Evolutionary conservation across 2,113 vertebrate genomes (phyloP), one percentile per base, ranked within the genome.

Genomic region (Excalfactoria chinensis): DNA sequence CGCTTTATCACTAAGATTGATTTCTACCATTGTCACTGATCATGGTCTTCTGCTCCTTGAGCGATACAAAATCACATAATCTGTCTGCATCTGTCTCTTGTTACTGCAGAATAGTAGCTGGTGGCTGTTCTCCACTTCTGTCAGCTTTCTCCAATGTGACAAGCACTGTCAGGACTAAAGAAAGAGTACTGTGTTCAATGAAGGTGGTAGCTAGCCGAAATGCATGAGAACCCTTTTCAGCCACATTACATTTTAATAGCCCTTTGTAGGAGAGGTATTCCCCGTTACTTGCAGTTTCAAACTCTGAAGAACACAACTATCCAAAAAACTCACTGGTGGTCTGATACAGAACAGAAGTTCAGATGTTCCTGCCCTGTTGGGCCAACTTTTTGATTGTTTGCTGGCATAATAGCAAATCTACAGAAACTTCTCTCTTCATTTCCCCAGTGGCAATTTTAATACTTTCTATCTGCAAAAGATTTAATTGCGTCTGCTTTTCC

Each of bases 61-160:
- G 34, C 30, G 4, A 8, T 34, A n/a, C 78, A 46, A 79, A 71
- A 32, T 32, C 28, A 25, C 20, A 17, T 76, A 1, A 71, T 86
- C 5, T 48, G 13, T 62, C 17, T 81, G 58, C n/a, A 40, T 72
- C 32, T 84, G 40, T 43, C 8, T 86, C 19, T 89, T 86, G 28
- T 43, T 68, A 22, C n/a, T 94, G 40, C n/a, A 72, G 37, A 91
- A 71, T 10, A 59, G 48, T 44, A 83, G 40, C 70, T 80, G 2
- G 1, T 84, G n/a, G 90, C 71, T 85, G 43, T 76, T 84, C 20
- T 76, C 41, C 44, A 60, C 51, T 74, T 84, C 66, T 77, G n/a
- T 79, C 26, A 58, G 2, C 15, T 69, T 88, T 62, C 30, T 86
- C 26, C 85, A 64, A 55, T 7, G 2, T 68, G 74, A 30, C 18